These are phyloP conservation scores for Stictocephala bisonia DNA, from an alignment of 2,888 invertebrate genomes.

Conservation along the genomic window DNA sequence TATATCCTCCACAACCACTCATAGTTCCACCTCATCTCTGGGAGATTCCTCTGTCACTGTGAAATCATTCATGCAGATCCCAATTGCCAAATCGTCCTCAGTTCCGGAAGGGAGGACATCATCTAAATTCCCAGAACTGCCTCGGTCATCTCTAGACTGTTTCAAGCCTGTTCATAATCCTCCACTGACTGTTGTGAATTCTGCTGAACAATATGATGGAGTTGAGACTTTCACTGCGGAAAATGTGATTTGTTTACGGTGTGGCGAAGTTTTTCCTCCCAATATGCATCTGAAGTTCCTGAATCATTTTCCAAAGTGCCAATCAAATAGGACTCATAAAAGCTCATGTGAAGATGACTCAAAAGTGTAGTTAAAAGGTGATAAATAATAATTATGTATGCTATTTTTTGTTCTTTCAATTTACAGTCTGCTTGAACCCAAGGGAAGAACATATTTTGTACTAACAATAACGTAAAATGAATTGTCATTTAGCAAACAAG, in stretches of 20 bases:
- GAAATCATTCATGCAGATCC: slow-evolving; percentile 51
- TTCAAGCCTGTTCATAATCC: slow-evolving; percentile 21
- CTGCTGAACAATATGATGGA: slow-evolving; percentile 36
- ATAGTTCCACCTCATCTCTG: background rate
- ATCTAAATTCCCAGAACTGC: background rate
- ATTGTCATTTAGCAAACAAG: too few relatives aligned
- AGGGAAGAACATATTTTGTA: too few relatives aligned
- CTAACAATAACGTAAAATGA: too few relatives aligned
- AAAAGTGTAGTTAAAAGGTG: slow-evolving; percentile 9
- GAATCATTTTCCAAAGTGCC: slow-evolving; percentile 61
- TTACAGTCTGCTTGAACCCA: too few relatives aligned
- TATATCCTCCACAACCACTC: background rate
- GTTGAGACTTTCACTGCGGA: slow-evolving; percentile 56
- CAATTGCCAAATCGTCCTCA: slow-evolving; percentile 53
- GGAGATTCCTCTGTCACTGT: slow-evolving; percentile 15
- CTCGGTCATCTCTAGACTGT: slow-evolving; percentile 38
- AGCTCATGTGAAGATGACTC: slow-evolving; percentile 23
- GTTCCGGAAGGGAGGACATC: slow-evolving; percentile 49
- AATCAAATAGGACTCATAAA: slow-evolving; percentile 43
- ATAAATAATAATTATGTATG: background rate
- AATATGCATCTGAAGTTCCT: slow-evolving; percentile 60
- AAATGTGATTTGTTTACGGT: slow-evolving; percentile 60
- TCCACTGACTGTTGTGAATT: background rate
- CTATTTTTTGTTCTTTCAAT: background rate
- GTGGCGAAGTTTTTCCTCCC: slow-evolving; percentile 60